A percentile compares a stretch with the other conserved stretches of the same genome.
These are phyloP conservation scores for Netelia melanura DNA, from an alignment of 2,888 invertebrate genomes.

Conservation along the genomic window DNA sequence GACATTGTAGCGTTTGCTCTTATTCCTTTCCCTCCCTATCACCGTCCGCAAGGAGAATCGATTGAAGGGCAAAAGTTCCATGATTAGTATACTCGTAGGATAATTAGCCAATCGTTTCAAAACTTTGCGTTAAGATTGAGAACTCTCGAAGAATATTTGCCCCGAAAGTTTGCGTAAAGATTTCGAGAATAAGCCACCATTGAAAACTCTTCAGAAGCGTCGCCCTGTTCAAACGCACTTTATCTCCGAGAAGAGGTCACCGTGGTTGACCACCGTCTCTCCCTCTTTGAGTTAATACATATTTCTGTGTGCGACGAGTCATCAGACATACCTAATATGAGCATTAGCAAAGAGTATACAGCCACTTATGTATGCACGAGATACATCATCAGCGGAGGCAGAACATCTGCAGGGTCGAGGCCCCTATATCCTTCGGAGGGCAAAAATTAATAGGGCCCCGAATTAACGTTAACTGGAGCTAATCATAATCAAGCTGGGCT, in stretches of 20 bases:
- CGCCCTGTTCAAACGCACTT: too few relatives aligned
- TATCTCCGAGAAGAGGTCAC: not conserved
- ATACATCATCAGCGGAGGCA: not conserved
- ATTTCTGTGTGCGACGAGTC: not conserved
- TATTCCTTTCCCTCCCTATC: slow-evolving; percentile 18
- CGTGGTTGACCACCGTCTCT: not conserved
- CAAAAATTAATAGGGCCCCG: slow-evolving; percentile 54
- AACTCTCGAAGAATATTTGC: too few relatives aligned
- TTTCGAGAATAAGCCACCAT: not conserved
- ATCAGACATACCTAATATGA: too few relatives aligned
- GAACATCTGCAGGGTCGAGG: not conserved
- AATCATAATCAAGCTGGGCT: slow-evolving; percentile 71
- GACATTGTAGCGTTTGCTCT: not conserved
- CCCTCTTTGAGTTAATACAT: not conserved
- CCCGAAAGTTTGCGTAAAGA: not conserved
- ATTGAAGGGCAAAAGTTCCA: slow-evolving; percentile 54
- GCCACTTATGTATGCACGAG: too few relatives aligned
- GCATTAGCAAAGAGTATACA: not conserved
- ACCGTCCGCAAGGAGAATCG: slow-evolving; percentile 27
- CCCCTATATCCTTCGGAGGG: slow-evolving; percentile 1
- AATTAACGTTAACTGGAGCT: slow-evolving; percentile 68
- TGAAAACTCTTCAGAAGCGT: too few relatives aligned
- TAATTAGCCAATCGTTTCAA: slow-evolving; percentile 47
- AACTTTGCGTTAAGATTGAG: slow-evolving; percentile 12
- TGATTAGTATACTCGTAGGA: slow-evolving; percentile 53